Conservation (phyloP, 1,140 invertebrate species). For the Heliconius himera region DNA sequence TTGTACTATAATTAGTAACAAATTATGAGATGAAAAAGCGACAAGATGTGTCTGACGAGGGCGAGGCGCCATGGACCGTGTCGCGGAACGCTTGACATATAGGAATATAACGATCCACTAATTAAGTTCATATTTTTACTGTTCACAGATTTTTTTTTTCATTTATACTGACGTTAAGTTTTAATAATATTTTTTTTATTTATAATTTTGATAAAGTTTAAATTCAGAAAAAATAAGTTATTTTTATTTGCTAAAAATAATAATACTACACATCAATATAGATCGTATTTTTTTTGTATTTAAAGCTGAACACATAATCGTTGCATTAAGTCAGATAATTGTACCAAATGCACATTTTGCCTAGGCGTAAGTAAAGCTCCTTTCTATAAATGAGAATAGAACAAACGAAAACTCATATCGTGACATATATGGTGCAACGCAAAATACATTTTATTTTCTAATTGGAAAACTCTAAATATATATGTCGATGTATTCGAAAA, state of each 20-base stretch:
- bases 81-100: slow-evolving; percentile 25
- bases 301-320: no score
- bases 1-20: slow-evolving; percentile 62
- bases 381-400: no score
- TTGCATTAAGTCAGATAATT: no score
- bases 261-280: neutral
- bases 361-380: no score
- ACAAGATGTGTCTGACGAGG: slow-evolving; percentile 18
- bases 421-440: no score
- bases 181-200: neutral
- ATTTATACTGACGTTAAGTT: neutral
- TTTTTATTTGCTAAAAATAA: neutral
- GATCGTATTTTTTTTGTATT: no score
- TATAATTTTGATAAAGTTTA: neutral
- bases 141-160: slow-evolving; percentile 15
- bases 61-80: slow-evolving; percentile 26
- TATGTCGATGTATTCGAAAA: no score
- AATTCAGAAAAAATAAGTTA: neutral
- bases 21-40: slow-evolving; percentile 53
- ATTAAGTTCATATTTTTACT: slow-evolving; percentile 35
- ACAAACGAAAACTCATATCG: no score
- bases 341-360: no score
- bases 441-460: no score
- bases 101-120: slow-evolving; percentile 34
- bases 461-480: no score